A percentile compares a stretch with the other conserved stretches of the same genome.
These are phyloP conservation scores for Elysia crispata DNA, from an alignment of 2,888 invertebrate genomes.

Conservation along the genomic window DNA sequence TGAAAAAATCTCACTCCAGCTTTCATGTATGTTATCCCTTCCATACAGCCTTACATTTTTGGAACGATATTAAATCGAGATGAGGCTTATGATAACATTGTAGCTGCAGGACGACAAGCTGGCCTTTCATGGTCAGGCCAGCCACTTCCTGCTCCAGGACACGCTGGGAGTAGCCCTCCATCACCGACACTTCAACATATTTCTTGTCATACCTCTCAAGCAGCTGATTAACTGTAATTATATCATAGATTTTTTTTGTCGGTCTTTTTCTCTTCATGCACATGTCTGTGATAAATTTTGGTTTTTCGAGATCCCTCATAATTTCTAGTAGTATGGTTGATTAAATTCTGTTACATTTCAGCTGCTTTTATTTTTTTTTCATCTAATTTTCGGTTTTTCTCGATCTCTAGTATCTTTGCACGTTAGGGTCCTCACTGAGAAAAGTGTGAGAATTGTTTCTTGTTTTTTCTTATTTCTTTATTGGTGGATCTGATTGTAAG, in stretches of 20 bases:
- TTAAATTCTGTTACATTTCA: no score
- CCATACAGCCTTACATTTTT: conserved; percentile 73
- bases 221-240: no score
- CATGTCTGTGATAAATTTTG: background rate
- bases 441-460: no score
- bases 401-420: no score
- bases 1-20: background rate
- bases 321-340: no score
- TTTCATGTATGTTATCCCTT: background rate
- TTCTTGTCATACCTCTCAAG: no score
- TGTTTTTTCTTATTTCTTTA: no score
- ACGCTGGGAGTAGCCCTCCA: background rate
- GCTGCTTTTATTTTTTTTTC: no score
- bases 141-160: background rate
- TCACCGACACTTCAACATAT: no score
- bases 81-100: conserved; percentile 70
- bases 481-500: no score
- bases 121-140: conserved; percentile 42
- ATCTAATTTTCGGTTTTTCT: no score
- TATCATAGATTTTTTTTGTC: background rate
- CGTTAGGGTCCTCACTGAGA: no score
- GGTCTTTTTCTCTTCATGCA: background rate
- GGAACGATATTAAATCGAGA: conserved; percentile 76
- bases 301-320: background rate
- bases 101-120: conserved; percentile 46